Conservation (phyloP, 2,113 vertebrate genomes). For the Oreochromis tanganicae region DNA sequence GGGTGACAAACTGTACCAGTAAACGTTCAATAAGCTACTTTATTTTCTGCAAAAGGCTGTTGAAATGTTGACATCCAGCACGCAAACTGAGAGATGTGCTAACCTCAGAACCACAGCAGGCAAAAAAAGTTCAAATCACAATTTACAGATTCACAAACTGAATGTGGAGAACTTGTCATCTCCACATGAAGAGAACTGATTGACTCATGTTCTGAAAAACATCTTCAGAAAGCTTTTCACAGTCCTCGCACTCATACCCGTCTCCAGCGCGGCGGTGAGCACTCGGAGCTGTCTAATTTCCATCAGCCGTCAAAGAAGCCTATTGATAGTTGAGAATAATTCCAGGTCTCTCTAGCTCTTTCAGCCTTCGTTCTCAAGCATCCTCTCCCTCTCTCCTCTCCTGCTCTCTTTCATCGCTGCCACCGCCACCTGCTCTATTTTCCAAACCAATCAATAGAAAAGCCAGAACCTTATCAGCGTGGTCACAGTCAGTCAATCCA, state of each 20-base stretch:
- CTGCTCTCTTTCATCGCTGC: slow-evolving; percentile 27
- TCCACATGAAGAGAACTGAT: not conserved
- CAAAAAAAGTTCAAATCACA: not conserved
- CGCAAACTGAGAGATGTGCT: not conserved
- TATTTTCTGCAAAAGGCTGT: not conserved
- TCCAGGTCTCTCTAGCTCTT: slow-evolving; percentile 17
- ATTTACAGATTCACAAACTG: not conserved
- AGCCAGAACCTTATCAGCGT: slow-evolving; percentile 53
- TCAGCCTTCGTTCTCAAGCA: slow-evolving; percentile 14
- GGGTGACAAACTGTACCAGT: not conserved
- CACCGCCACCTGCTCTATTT: slow-evolving; percentile 53
- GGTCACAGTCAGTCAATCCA: slow-evolving; percentile 36
- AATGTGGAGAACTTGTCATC: not conserved
- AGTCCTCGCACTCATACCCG: not conserved
- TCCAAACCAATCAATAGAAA: slow-evolving; percentile 37
- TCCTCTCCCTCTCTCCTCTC: slow-evolving; percentile 14
- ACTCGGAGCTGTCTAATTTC: not conserved
- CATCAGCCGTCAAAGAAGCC: slow-evolving; percentile 25
- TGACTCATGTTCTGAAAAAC: not conserved
- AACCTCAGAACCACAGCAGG: not conserved
- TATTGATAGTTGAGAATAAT: slow-evolving; percentile 13
- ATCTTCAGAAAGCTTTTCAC: not conserved
- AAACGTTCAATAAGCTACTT: too few species aligned
- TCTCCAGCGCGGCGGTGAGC: not conserved
- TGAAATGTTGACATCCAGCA: not conserved